Conservation (phyloP, 2,113 vertebrate species). For the Hystrix cristata region DNA sequence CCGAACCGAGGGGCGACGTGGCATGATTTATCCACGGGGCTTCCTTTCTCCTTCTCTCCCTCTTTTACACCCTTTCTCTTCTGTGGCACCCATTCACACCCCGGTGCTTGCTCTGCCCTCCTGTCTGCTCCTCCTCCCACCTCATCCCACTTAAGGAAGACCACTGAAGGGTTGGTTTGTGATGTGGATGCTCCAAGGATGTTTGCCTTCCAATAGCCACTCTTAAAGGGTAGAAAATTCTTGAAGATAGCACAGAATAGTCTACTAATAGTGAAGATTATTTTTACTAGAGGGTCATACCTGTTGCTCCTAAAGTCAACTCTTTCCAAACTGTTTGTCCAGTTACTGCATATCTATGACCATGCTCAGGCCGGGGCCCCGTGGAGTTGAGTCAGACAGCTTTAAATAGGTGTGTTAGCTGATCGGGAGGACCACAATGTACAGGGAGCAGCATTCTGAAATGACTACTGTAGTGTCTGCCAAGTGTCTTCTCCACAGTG, state of each 20-base stretch:
- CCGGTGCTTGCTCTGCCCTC: too few species aligned
- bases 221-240: not conserved
- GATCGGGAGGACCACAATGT: not conserved
- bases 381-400: too few species aligned
- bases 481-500: not conserved
- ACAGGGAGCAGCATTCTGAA: not conserved
- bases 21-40: not conserved
- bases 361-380: not conserved
- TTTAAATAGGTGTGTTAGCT: not conserved
- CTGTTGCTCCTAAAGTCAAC: not conserved
- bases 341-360: not conserved
- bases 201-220: constrained; percentile 7
- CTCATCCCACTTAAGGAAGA: not conserved
- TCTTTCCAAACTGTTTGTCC: not conserved
- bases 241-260: not conserved
- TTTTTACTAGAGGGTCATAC: not conserved
- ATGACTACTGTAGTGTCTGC: not conserved
- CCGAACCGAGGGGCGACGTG: not conserved
- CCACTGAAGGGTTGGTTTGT: not conserved
- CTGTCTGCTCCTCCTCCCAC: not conserved
- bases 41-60: too few species aligned
- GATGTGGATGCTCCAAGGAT: not conserved
- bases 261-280: not conserved
- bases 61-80: not conserved
- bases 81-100: not conserved